Evolutionary conservation across 2,113 vertebrate genomes (phyloP), one percentile per base, ranked within the genome.

Genomic region (Sorex araneus): DNA sequence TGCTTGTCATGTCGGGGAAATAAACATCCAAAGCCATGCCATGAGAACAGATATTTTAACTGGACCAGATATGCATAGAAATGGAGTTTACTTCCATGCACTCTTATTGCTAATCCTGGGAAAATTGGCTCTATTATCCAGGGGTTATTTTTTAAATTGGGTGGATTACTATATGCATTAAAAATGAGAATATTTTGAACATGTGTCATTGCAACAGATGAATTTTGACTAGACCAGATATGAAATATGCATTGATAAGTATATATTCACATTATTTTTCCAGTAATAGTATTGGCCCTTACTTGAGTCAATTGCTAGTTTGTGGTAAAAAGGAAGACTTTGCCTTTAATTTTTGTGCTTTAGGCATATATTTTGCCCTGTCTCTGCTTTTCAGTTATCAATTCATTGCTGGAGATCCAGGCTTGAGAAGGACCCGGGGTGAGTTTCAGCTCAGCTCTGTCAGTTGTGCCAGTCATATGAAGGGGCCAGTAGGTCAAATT

Each of bases 21-120:
- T 86, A 83, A 95, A 74, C 67, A 89, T 8, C 27, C 63, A 30
- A 23, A 86, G 8, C 66, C 27, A 43, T 45, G 23, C 50, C 60
- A 36, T 27, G 45, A 69, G 73, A 87, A 36, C 8, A 70, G 57
- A 50, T 54, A 66, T 86, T 90, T 86, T 93, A 94, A 86, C 75
- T 88, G 66, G 67, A 73, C 12, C 63, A 80, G 27, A 32, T 45
- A 90, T 63, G 60, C 75, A 89, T 70, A 50, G 79, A 92, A 60
- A 87, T 80, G 67, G 54, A 90, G 15, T 77, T 90, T 60, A 64
- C 10, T 34, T 60, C 12, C 32, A 11, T 54, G 28, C 36, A 82
- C 76, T 85, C n/a, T 70, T 66, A 63, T 28, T 86, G 45, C 32
- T 77, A 60, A 90, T 76, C 84, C 75, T 82, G 45, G 10, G 12